Evolutionary conservation across 37 sponge, comb jelly and placozoan species (phyloP).

Genomic region (Corticium candelabrum): DNA sequence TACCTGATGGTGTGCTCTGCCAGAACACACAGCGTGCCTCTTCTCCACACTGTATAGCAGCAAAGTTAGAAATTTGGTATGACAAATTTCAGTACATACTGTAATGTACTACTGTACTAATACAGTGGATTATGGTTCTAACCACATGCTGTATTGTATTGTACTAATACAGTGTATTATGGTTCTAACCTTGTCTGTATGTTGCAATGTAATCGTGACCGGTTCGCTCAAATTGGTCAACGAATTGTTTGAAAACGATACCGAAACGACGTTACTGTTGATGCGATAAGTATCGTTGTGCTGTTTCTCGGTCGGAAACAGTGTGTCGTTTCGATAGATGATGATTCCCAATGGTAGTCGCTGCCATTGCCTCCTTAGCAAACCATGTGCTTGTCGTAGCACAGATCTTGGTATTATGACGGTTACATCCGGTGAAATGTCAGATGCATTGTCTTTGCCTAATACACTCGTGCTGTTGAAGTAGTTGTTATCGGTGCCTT

Average conservation of each 20-base stretch:
- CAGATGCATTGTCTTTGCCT: too few species aligned
- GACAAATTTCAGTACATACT: too few species aligned
- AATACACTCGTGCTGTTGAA: too few species aligned
- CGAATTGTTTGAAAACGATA: background rate
- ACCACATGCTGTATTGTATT: too few species aligned
- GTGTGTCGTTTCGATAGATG: background rate
- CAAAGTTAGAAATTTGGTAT: too few species aligned
- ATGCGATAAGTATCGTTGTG: background rate
- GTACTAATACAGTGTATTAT: background rate
- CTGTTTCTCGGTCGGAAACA: background rate
- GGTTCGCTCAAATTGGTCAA: background rate
- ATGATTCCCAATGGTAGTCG: background rate
- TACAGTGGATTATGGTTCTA: too few species aligned
- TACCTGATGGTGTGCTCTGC: too few species aligned
- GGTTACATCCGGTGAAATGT: too few species aligned
- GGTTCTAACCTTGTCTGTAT: background rate
- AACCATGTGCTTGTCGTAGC: background rate
- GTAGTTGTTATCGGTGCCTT: too few species aligned
- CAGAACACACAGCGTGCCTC: background rate
- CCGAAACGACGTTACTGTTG: background rate
- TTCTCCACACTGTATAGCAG: background rate
- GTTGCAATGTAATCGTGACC: background rate
- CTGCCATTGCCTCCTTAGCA: background rate
- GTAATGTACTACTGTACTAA: too few species aligned
- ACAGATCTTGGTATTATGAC: background rate